Evolutionary conservation across 2,888 invertebrate species (phyloP).

Genomic region (Dicranocentrus wangi): DNA sequence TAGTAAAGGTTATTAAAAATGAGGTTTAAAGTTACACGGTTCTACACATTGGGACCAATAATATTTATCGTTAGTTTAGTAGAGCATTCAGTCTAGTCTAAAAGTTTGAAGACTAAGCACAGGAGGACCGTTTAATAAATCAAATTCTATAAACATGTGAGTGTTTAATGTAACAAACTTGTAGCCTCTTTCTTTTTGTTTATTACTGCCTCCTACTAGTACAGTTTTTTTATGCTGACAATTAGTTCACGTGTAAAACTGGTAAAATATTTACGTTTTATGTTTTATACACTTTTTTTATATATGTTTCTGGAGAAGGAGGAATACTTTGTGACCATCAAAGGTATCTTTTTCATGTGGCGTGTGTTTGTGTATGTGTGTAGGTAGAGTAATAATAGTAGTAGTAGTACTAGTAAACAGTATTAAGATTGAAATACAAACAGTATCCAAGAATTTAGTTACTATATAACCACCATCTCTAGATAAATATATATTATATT

Average conservation of each 20-base stretch:
- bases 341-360: not conserved
- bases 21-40: not conserved
- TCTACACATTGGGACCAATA: too few relatives aligned
- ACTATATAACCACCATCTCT: conserved; percentile 34
- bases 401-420: conserved; percentile 10
- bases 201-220: not conserved
- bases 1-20: too few relatives aligned
- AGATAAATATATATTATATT: conserved; percentile 2
- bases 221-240: conserved; percentile 1
- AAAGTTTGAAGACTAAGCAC: not conserved
- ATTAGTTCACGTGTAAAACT: conserved; percentile 37
- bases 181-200: conserved; percentile 26
- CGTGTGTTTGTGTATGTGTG: conserved; percentile 1
- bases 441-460: conserved; percentile 54
- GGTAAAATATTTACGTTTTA: conserved; percentile 43
- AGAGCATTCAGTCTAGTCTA: conserved; percentile 18
- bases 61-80: too few relatives aligned
- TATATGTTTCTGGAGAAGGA: conserved; percentile 19
- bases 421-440: conserved; percentile 44
- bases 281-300: not conserved
- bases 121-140: not conserved
- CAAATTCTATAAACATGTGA: conserved; percentile 7
- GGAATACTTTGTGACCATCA: not conserved
- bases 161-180: conserved; percentile 27
- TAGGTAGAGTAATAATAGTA: too few relatives aligned